Evolutionary conservation across 2,888 invertebrate species (phyloP), one percentile per base, ranked within the genome.

Genomic region (Drosophila paranaensis): DNA sequence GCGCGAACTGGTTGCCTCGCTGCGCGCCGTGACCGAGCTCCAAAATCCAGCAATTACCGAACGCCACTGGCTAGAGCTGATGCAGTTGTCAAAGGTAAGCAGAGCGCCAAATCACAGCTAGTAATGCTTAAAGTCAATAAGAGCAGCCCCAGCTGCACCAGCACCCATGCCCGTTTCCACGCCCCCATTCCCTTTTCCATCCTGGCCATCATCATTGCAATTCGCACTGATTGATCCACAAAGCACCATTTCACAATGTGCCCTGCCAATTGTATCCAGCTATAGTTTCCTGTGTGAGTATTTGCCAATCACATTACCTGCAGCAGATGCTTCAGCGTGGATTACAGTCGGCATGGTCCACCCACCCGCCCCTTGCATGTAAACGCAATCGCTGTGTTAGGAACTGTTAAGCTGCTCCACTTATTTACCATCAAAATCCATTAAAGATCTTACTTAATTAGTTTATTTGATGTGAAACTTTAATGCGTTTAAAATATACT

Each of bases 21-120:
- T 99, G 84, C 94, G 98, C 92, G 98, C 98, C 11, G 97, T 99
- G 27, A 97, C 97, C 25, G 98, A 98, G 92, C 94, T 99, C 35
- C 98, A 98, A 93, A 99, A 98, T 93, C 97, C 98, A 14, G 97
- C 98, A 8, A 98, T 99, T 88, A 95, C 97, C 82, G 97, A 98
- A 78, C 95, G 98, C 62, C 99, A 99, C 93, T 99, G 99, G 99
- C 94, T 96, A 77, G 97, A 98, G 92, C 94, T 99, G 54, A 98
- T 98, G 97, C 95, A 95, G 91, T 96, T 97, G 56, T 98, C 98
- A 3, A 97, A 97, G 95, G 97, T 97, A 93, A 79, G 73, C 65
- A 63, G 25, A 48, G 51, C 42, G 39, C 25, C 42, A 43, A 57
- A 56, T 61, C 40, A 37, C 58, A 45, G 58, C 78, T 50, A 66